A percentile compares a stretch with the other conserved stretches of the same genome.
These are phyloP conservation scores for Ceratina calcarata DNA, from an alignment of 1,140 invertebrate genomes.

Conservation along the genomic window DNA sequence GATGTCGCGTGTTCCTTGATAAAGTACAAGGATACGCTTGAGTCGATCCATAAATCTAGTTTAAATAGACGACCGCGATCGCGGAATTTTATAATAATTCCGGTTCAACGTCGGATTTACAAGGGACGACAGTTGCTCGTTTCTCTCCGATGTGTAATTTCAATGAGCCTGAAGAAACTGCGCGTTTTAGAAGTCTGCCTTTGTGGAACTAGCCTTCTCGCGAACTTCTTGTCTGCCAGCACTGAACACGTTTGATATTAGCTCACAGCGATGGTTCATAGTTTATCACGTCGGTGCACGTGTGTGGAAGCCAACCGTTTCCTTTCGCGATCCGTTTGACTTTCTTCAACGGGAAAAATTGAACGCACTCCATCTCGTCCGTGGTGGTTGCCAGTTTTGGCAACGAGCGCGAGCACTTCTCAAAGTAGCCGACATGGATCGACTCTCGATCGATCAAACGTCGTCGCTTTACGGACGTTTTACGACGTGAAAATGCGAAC, in stretches of 20 bases:
- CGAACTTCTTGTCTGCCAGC: background rate
- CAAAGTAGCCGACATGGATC: constrained; percentile 33
- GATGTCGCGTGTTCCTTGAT: constrained; percentile 12
- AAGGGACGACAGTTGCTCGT: background rate
- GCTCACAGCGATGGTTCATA: too few species aligned
- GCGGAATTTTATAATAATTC: constrained; percentile 3
- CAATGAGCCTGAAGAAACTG: background rate
- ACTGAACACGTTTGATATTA: too few species aligned
- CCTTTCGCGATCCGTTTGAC: background rate
- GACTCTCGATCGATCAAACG: constrained; percentile 40
- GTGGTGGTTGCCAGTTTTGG: constrained; percentile 16
- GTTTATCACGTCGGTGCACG: background rate
- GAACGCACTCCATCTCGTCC: background rate
- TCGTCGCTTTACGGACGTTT: constrained; percentile 33
- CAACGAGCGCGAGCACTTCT: background rate
- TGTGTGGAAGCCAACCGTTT: background rate
- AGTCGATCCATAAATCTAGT: constrained; percentile 24
- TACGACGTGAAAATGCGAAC: constrained; percentile 39
- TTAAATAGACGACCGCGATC: too few species aligned
- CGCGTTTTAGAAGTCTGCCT: background rate
- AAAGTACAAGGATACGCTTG: background rate
- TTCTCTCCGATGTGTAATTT: background rate
- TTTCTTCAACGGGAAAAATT: background rate
- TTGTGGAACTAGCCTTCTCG: background rate
- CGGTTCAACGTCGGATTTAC: constrained; percentile 4